A percentile compares a stretch with the other conserved stretches of the same genome.
Evolutionary conservation across 2,113 vertebrate species (phyloP).

Genomic region (Empidonax alnorum): DNA sequence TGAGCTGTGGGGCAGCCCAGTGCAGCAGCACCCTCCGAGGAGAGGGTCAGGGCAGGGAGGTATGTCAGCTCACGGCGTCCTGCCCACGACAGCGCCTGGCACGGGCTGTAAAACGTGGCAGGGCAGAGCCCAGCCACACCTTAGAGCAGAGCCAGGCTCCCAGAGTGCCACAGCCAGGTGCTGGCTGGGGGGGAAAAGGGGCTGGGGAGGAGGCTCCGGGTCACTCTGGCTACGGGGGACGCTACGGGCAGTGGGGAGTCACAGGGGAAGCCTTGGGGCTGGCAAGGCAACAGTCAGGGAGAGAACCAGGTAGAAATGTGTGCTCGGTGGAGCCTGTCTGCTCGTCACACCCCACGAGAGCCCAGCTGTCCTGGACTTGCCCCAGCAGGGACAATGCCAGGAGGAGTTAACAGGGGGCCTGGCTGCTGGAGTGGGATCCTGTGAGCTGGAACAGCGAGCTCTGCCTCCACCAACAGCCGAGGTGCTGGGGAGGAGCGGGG

Average conservation of each 20-base stretch:
- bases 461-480: slow-evolving; percentile 19
- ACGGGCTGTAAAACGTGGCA: neutral
- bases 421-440: slow-evolving; percentile 22
- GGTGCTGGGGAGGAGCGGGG: neutral
- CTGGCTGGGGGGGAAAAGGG: neutral
- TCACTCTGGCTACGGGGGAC: slow-evolving; percentile 12
- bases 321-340: slow-evolving; percentile 61
- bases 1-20: slow-evolving; percentile 41
- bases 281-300: slow-evolving; percentile 57
- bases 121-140: neutral
- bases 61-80: neutral
- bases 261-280: slow-evolving; percentile 31
- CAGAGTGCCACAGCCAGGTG: neutral
- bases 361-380: neutral
- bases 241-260: neutral
- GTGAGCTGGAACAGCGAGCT: slow-evolving; percentile 41
- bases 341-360: neutral
- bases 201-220: slow-evolving; percentile 23
- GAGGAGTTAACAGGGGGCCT: neutral
- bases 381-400: slow-evolving; percentile 31
- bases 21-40: slow-evolving; percentile 42
- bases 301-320: slow-evolving; percentile 71
- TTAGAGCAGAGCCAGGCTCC: neutral
- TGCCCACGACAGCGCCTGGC: neutral
- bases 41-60: slow-evolving; percentile 57